These are phyloP conservation scores for Pipra filicauda DNA, from an alignment of 2,113 vertebrate genomes.

Conservation along the genomic window DNA sequence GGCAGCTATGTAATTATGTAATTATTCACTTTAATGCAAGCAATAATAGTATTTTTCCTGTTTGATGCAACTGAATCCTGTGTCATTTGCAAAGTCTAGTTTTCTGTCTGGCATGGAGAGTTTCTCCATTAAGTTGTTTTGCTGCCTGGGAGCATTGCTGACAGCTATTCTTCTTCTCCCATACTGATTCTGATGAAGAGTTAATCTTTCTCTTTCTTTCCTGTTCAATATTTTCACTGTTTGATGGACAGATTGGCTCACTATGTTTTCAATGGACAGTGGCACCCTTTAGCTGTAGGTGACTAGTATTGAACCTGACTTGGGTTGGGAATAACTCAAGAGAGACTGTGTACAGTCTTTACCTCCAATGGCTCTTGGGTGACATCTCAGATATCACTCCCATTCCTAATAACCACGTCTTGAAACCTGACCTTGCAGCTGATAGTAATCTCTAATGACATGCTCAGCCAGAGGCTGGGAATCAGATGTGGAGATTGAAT, in stretches of 20 bases:
- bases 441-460: neutral
- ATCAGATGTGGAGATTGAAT: neutral
- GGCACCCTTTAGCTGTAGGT: slow-evolving; percentile 7
- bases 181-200: neutral
- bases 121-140: neutral
- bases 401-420: neutral
- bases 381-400: neutral
- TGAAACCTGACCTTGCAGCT: neutral
- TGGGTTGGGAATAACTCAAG: neutral
- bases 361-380: neutral
- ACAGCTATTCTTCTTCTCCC: neutral
- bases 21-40: neutral
- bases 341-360: neutral
- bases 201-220: slow-evolving; percentile 35
- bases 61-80: neutral
- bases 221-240: slow-evolving; percentile 6
- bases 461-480: neutral
- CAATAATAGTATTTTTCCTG: neutral
- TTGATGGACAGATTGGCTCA: neutral
- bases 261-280: neutral
- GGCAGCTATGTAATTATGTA: neutral
- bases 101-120: neutral
- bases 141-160: neutral
- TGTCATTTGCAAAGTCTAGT: neutral
- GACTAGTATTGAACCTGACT: neutral